Evolutionary conservation across 1,140 invertebrate species (phyloP), one percentile per base, ranked within the genome.

Genomic region (Fopius arisanus): DNA sequence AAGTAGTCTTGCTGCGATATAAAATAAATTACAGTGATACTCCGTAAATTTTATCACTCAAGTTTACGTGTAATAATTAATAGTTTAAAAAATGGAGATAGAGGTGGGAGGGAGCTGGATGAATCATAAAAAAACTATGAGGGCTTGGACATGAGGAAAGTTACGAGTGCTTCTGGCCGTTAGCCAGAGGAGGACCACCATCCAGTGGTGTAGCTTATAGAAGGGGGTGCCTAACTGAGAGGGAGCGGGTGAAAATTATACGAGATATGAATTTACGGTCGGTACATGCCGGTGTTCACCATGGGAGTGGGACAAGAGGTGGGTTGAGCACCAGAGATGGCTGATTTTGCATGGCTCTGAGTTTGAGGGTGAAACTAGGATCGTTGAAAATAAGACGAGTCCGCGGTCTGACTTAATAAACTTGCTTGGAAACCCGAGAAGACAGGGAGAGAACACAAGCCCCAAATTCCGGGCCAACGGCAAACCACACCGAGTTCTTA

Each of bases 261-360:
- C 79, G 81, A 82, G 82, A 83, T 83, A 83, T 83, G 81, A 83
- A 83, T 83, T 83, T 83, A 83, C 78, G 79, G 80, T 69, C 40
- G 75, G 72, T 51, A 76, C 77, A 78, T 73, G 74, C 16, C 78
- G 33, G 48, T 48, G 69, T 67, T 75, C 59, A 48, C 69, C 63
- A 16, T 51, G 14, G 5, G 40, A 48, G 31, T 41, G 48, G 71
- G 16, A 67, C 41, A 43, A 66, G 66, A 63, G 69, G 65, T 69
- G 62, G 48, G 59, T 23, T 48, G 31, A 21, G 26, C 48, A 37
- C 28, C 10, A 33, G 29, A 48, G 59, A 48, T 33, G 69, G 40
- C 28, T 51, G 19, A 33, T 59, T n/a, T 7, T 48, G 65, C 23
- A 26, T 73, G 75, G 37, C 66, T 7, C 33, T 21, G 29, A 48